Evolutionary conservation across 2,888 invertebrate species (phyloP), one percentile per base, ranked within the genome.

Genomic region (Apodemia hepburni): DNA sequence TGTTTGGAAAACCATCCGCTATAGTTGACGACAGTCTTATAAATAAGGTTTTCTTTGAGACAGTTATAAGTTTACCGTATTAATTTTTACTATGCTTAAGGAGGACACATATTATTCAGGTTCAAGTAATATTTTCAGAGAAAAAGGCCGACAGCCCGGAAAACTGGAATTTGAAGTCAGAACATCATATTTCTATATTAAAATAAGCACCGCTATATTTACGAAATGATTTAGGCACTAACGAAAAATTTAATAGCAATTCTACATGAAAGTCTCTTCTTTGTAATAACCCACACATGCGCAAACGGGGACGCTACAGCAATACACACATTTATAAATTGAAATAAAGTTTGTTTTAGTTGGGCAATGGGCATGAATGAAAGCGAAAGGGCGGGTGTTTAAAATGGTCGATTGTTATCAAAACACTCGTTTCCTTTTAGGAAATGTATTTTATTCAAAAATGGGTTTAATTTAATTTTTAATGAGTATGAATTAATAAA

Each of bases 271-370:
- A 60, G 49, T 58, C 51, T 80, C 75, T 64, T 87, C 81, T 86
- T 75, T 84, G 85, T 38, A 71, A 65, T 45, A 70, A 79, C 85
- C 74, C 88, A 88, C 85, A 89, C 89, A 86, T 79, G 82, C 84
- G 83, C 84, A 87, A 68, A 75, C 62, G 61, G 64, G 63, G 67
- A 70, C 71, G 74, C 68, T 74, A 74, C 71, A 71, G 77, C 74
- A 75, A 85, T 74, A 77, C 87, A 84, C 86, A 88, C 87, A 86
- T 78, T 79, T 78, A 90, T 90, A 90, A 91, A 90, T 88, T 91
- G 90, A 88, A 88, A 91, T 92, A 92, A 92, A 92, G 92, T 92
- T 92, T 85, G 87, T 86, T 90, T 90, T 89, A 91, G 90, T 91
- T 88, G 87, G 82, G 84, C 84, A 86, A 78, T 82, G 80, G 82